phyloP scores from a whole-genome alignment of 1,140 invertebrate genomes.

The Drosophila prosaltans region DNA sequence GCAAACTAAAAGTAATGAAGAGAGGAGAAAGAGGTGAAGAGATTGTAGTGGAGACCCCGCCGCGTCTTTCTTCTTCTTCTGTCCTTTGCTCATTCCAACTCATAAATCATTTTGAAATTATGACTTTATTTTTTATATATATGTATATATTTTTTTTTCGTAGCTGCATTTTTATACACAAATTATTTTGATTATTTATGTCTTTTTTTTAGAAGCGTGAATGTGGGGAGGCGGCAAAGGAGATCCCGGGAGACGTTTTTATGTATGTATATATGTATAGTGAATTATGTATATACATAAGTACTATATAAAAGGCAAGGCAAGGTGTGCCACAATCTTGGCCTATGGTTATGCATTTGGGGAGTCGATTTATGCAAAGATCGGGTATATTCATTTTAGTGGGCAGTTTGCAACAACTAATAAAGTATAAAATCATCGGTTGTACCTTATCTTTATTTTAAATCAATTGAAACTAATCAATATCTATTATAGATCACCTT shows the following conservation, averaged over 20 bases:
- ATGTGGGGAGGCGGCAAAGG: not conserved
- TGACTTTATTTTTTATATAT: constrained; percentile 71
- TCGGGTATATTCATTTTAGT: not conserved
- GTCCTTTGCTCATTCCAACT: constrained; percentile 64
- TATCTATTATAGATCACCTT: too few species aligned
- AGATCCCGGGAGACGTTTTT: not conserved
- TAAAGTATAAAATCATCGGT: too few species aligned
- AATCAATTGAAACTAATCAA: too few species aligned
- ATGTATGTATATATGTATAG: not conserved
- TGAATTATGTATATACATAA: not conserved
- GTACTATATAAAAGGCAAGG: not conserved
- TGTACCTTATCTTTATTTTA: not conserved
- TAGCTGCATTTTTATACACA: constrained; percentile 71
- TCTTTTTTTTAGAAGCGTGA: constrained; percentile 16
- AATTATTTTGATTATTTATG: constrained; percentile 69
- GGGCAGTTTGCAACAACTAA: not conserved
- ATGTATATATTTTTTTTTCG: constrained; percentile 39
- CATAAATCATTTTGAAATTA: constrained; percentile 80
- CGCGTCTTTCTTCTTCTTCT: constrained; percentile 44
- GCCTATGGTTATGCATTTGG: constrained; percentile 14
- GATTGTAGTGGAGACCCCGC: constrained; percentile 18
- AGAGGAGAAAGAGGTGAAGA: not conserved
- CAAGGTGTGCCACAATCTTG: constrained; percentile 17
- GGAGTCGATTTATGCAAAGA: not conserved
- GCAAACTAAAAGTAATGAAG: not conserved